phyloP scores from a whole-genome alignment of 2,797 vertebrate genomes.

The Mormyrus hasselquistii region DNA sequence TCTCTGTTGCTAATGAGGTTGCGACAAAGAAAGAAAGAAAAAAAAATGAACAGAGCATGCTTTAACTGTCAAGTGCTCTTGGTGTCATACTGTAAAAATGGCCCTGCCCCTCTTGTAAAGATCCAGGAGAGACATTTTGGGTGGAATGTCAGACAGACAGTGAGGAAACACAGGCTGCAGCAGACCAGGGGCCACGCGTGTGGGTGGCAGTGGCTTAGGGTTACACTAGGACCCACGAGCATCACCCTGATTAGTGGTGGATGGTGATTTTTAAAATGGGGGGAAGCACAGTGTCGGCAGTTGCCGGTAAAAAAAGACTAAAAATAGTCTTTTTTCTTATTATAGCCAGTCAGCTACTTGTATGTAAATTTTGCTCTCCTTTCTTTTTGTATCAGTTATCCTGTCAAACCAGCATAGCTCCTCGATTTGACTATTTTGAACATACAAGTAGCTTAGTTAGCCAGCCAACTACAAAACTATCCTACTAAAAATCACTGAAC shows the following conservation, averaged over 20 bases:
- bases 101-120: slow-evolving; percentile 49
- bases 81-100: slow-evolving; percentile 51
- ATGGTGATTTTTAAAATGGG: not conserved
- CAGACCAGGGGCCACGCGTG: not conserved
- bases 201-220: not conserved
- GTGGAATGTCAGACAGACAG: not conserved
- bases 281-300: not conserved
- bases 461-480: not conserved
- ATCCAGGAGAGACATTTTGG: slow-evolving; percentile 42
- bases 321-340: not conserved
- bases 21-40: slow-evolving; percentile 12
- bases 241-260: not conserved
- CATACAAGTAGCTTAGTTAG: not conserved
- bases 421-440: not conserved
- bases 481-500: slow-evolving; percentile 17
- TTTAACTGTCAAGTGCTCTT: slow-evolving; percentile 58
- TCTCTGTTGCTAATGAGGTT: slow-evolving; percentile 52
- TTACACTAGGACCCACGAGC: not conserved
- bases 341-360: not conserved
- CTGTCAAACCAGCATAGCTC: not conserved
- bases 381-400: not conserved
- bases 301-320: not conserved
- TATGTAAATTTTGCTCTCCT: not conserved
- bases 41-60: slow-evolving; percentile 57
- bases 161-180: not conserved